Conservation (phyloP, 2,797 vertebrate genomes). For the Ptychobarbus kaznakovi region DNA sequence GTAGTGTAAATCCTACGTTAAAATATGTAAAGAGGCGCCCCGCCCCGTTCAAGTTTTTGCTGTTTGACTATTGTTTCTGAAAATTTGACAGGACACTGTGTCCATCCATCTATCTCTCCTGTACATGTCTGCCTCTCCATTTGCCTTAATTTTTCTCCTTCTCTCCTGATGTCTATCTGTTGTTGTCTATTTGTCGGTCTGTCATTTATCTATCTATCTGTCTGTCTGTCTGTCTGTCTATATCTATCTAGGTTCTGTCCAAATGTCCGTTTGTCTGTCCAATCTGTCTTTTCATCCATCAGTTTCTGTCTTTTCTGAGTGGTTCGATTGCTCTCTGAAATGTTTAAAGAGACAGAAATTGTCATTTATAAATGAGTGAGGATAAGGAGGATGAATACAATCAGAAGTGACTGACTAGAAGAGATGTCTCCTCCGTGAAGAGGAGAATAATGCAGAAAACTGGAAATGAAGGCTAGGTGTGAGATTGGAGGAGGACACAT, state of each 20-base stretch:
- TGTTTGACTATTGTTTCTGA: neutral
- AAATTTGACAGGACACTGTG: conserved; percentile 3
- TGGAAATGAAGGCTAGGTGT: conserved; percentile 6
- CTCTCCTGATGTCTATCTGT: neutral
- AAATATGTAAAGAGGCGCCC: too few species aligned
- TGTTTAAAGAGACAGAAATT: neutral
- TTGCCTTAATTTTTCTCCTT: neutral
- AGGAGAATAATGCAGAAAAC: neutral
- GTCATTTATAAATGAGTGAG: conserved; percentile 6
- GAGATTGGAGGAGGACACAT: neutral
- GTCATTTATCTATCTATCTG: neutral
- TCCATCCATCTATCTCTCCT: neutral
- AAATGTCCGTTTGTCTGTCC: neutral
- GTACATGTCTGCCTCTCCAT: neutral
- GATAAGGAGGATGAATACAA: neutral
- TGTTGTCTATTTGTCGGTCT: neutral
- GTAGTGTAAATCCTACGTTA: neutral
- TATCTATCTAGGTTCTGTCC: neutral
- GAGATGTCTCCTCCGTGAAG: neutral
- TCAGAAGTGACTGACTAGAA: neutral
- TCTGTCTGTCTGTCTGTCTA: neutral
- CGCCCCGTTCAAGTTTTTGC: neutral
- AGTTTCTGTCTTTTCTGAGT: neutral
- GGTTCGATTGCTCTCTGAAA: neutral
- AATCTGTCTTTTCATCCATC: neutral